phyloP scores from a whole-genome alignment of 2,888 invertebrate species.

The Carcina quercana region DNA sequence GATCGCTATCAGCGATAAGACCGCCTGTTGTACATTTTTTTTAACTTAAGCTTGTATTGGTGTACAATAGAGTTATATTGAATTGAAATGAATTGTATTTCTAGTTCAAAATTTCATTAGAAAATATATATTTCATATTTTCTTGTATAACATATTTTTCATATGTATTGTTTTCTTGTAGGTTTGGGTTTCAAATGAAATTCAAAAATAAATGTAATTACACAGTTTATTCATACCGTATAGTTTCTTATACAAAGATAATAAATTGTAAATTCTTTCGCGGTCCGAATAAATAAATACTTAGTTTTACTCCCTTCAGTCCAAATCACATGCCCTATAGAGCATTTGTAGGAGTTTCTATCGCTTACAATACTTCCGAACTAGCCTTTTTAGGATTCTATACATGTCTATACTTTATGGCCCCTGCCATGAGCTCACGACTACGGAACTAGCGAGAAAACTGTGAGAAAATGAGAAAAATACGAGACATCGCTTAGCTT shows the following conservation, averaged over 20 bases:
- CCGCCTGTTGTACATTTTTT: too few species aligned
- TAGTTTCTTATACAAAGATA: slow-evolving; percentile 72
- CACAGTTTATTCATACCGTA: slow-evolving; percentile 74
- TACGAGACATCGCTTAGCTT: background rate
- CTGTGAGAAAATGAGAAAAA: slow-evolving; percentile 1
- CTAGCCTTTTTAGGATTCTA: slow-evolving; percentile 47
- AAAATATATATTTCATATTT: too few species aligned
- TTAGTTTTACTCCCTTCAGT: slow-evolving; percentile 54
- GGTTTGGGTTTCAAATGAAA: slow-evolving; percentile 46
- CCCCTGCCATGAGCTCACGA: slow-evolving; percentile 24
- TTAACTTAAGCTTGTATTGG: too few species aligned
- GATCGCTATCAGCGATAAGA: too few species aligned
- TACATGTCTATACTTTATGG: slow-evolving; percentile 25
- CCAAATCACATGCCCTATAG: slow-evolving; percentile 57
- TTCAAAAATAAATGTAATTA: slow-evolving; percentile 57
- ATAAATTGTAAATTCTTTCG: slow-evolving; percentile 71
- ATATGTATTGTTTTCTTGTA: too few species aligned
- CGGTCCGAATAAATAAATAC: slow-evolving; percentile 71
- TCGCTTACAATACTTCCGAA: slow-evolving; percentile 47
- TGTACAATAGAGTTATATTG: too few species aligned
- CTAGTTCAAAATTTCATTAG: too few species aligned
- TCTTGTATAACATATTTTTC: too few species aligned
- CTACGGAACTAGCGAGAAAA: too few species aligned
- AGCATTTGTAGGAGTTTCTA: slow-evolving; percentile 48
- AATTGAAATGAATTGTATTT: too few species aligned